Base-by-base conservation (phyloP, 1,140 invertebrate genomes). In the Adoxophyes honmai region DNA sequence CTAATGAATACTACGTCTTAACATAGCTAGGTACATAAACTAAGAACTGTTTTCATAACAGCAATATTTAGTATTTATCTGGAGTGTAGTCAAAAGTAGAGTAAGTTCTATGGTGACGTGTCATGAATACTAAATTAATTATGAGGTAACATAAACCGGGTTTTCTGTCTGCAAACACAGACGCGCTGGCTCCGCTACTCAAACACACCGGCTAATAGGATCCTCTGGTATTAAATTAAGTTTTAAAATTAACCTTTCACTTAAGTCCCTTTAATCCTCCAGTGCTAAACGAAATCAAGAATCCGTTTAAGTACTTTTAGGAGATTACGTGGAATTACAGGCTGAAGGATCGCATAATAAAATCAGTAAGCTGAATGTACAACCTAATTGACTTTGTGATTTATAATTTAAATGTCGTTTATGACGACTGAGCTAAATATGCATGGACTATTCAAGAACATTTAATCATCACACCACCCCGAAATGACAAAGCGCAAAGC, bases 121-220 rank as follows among this genome's bases (percentile, higher is more conserved):
- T 60, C 64, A 64, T 76, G 76, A 74, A 76, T 76, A 76, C 66
- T 75, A 73, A 78, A 72, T 70, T 69, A 62, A 66, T 70, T 65
- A 71, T 36, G 51, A 37, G 42, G 53, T 64, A 72, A 70, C 72
- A 70, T 28, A 28, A 28, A 68, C 64, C 60, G 60, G 33, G 39
- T 39, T 53, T 9, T 55, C 36, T n/a, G 55, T 37, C 53, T 37
- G 33, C 1, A 9, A 5, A 48, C 16, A 18, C 34, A 42, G 34
- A 18, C 48, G 13, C 34, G 52, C 59, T 35, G 48, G 18, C 35
- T 51, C 60, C 54, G 57, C 64, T 59, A 60, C 62, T 52, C 68
- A 70, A 73, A 73, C 72, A 72, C 59, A 61, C 52, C 15, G 51
- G 39, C 59, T 73, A 70, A 70, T 68, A 62, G 67, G 60, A 70